Evolutionary conservation across 2,888 invertebrate species (phyloP), one percentile per base, ranked within the genome.

Genomic region (Dusona sp.): DNA sequence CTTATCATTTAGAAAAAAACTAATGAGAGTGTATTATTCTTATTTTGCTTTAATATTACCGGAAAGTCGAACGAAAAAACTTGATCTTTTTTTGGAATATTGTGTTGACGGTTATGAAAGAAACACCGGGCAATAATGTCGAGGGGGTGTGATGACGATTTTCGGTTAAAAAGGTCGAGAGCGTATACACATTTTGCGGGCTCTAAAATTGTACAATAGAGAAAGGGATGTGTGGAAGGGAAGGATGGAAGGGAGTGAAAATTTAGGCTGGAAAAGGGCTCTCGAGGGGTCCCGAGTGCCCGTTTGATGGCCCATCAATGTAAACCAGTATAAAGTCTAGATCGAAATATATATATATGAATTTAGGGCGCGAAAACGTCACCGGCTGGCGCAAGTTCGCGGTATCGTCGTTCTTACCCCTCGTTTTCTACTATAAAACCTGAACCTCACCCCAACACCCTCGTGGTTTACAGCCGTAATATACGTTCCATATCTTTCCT

Each of bases 301-400:
- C 89, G 88, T 91, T 91, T 91, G 90, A 91, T 91, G 90, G 91
- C 84, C 91, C 91, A 92, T 92, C 92, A 92, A 92, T 91, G 92
- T 91, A 91, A 92, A 91, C 91, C 91, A 91, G 91, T 91, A 91
- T 91, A 91, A 92, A 92, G 91, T 91, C 84, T 84, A 88, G 88
- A 79, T 81, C 87, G 88, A 82, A 79, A 83, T 67, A 16, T 79
- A 22, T 48, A 51, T 45, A 54, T 33, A 70, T 19, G 64, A 77
- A 75, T 68, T 45, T 57, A 80, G 45, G 54, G 70, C 45, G 80
- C 64, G 68, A 81, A 42, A 70, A 51, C 83, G 74, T 84, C 86
- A 86, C 84, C 84, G 86, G 81, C 83, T 86, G 88, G 88, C 84
- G 87, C 81, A 68, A 80, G 83, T 85, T 77, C 67, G 81, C 82